phyloP scores from a whole-genome alignment of 2,113 vertebrate species.

The Sorex araneus region DNA sequence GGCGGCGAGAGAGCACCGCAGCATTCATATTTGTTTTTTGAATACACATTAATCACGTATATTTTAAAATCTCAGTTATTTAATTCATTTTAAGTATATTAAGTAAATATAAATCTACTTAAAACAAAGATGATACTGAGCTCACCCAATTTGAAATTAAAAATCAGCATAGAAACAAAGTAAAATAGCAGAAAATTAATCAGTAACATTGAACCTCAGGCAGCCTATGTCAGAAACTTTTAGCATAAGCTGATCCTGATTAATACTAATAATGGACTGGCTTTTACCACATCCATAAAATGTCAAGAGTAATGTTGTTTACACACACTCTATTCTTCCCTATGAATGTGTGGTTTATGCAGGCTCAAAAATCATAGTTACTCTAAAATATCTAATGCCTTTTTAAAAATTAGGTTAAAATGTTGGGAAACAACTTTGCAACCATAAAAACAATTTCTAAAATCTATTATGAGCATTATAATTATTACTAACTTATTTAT shows the following conservation, averaged over 20 bases:
- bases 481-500: slow-evolving; percentile 63
- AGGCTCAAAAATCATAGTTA: slow-evolving; percentile 54
- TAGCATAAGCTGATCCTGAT: neutral
- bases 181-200: slow-evolving; percentile 64
- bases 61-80: neutral
- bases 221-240: neutral
- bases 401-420: slow-evolving; percentile 38
- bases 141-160: slow-evolving; percentile 41
- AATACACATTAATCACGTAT: too few species aligned
- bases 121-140: slow-evolving; percentile 46
- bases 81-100: slow-evolving; percentile 1
- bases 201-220: neutral
- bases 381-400: slow-evolving; percentile 53
- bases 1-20: too few species aligned
- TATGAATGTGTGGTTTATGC: slow-evolving; percentile 33
- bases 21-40: too few species aligned
- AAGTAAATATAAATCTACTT: slow-evolving; percentile 55
- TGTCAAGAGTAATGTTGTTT: slow-evolving; percentile 33
- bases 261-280: slow-evolving; percentile 39
- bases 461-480: slow-evolving; percentile 56
- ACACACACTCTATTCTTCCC: neutral
- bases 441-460: slow-evolving; percentile 51
- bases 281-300: slow-evolving; percentile 41
- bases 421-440: slow-evolving; percentile 45
- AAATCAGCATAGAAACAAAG: slow-evolving; percentile 7